Conservation (phyloP, 2,888 invertebrate species). For the Neria commutata region DNA sequence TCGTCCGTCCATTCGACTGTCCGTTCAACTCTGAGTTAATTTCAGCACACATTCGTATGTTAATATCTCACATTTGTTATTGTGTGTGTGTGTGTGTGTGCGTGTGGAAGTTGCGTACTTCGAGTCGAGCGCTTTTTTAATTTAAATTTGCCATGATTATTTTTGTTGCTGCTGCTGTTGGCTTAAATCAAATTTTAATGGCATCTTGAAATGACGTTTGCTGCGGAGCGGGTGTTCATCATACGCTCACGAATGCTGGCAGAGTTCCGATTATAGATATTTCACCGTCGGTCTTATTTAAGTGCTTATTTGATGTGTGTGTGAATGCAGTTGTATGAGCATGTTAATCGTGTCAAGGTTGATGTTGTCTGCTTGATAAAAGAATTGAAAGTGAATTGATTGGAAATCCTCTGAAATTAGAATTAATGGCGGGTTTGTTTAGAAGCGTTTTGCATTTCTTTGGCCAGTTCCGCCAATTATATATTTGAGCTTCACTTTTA, state of each 20-base stretch:
- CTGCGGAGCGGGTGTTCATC: not conserved
- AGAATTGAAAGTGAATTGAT: not conserved
- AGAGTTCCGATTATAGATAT: no score
- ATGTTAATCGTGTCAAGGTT: not conserved
- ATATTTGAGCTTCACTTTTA: no score
- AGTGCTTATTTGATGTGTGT: not conserved
- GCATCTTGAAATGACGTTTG: not conserved
- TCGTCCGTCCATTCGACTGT: no score
- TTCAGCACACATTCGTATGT: not conserved
- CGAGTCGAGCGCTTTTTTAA: not conserved
- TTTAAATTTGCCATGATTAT: not conserved
- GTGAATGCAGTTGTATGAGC: not conserved
- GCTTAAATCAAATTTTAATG: not conserved
- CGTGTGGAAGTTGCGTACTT: not conserved
- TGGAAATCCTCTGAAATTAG: no score
- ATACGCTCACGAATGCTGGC: no score
- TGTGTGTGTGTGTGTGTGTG: not conserved
- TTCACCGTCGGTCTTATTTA: no score
- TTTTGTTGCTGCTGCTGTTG: no score
- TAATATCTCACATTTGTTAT: not conserved
- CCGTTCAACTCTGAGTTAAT: not conserved
- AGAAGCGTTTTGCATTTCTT: no score
- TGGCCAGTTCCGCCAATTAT: no score
- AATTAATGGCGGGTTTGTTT: no score
- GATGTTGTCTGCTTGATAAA: no score